A percentile compares a stretch with the other conserved stretches of the same genome.
Evolutionary conservation across 2,888 invertebrate species (phyloP).

Genomic region (Pegoplata infirma): DNA sequence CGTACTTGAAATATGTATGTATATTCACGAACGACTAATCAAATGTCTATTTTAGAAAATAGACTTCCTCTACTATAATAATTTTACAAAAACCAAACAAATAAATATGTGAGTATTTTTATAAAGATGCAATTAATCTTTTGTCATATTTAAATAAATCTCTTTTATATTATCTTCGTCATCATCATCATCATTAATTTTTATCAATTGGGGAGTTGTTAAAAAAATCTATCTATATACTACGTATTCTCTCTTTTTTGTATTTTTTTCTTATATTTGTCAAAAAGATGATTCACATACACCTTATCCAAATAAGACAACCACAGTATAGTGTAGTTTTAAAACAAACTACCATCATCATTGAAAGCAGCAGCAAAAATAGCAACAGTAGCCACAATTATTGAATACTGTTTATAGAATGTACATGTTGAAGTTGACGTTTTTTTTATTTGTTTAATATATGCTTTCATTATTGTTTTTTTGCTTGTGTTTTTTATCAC

Average conservation of each 20-base stretch:
- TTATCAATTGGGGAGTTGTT: no score
- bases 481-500: conserved; percentile 18
- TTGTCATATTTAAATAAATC: background rate
- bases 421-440: background rate
- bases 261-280: conserved; percentile 39
- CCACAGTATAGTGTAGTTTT: background rate
- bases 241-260: conserved; percentile 4
- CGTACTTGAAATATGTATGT: no score
- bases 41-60: no score
- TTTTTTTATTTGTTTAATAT: background rate
- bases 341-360: conserved; percentile 1
- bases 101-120: no score
- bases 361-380: conserved; percentile 1
- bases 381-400: conserved; percentile 15
- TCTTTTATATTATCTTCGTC: no score
- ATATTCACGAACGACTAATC: no score
- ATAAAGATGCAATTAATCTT: no score
- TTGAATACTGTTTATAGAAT: background rate
- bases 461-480: background rate
- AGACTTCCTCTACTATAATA: no score
- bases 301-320: background rate
- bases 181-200: no score
- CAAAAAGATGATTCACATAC: conserved; percentile 42
- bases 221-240: background rate
- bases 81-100: no score